These are phyloP conservation scores for Drosophila sulfurigaster DNA, from an alignment of 1,140 invertebrate species.

Conservation along the genomic window DNA sequence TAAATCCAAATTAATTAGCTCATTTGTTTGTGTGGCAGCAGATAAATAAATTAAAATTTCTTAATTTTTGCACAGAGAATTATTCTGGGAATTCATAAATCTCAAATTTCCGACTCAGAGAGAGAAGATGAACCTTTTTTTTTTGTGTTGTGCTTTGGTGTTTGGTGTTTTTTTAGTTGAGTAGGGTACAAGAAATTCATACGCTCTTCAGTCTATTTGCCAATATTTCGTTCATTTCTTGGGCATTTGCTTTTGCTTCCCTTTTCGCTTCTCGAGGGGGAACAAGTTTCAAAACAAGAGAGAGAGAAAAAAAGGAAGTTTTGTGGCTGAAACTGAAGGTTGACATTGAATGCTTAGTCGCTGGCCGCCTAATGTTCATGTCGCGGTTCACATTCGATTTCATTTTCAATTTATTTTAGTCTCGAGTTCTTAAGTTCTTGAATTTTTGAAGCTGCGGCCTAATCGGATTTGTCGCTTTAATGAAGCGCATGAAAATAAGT, in stretches of 20 bases:
- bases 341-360: conserved; percentile 81
- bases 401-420: conserved; percentile 78
- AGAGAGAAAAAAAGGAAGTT: neutral
- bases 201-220: conserved; percentile 65
- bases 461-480: conserved; percentile 82
- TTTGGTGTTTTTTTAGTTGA: conserved; percentile 45
- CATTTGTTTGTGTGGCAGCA: conserved; percentile 12
- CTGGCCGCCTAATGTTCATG: conserved; percentile 80
- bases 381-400: conserved; percentile 81
- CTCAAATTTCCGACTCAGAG: conserved; percentile 69
- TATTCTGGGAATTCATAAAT: conserved; percentile 80
- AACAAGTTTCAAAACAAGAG: conserved; percentile 23
- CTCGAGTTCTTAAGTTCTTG: neutral
- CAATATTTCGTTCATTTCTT: conserved; percentile 55
- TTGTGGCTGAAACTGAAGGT: conserved; percentile 28
- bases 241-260: conserved; percentile 4
- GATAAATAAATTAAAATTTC: conserved; percentile 38
- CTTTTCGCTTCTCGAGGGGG: conserved; percentile 24
- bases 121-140: conserved; percentile 31
- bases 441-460: conserved; percentile 23
- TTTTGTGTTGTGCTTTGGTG: too few relatives aligned
- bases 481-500: conserved; percentile 77
- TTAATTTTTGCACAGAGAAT: conserved; percentile 55
- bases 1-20: conserved; percentile 20
- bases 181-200: conserved; percentile 60